Evolutionary conservation across 2,113 vertebrate species (phyloP).

Genomic region (Brachyistius frenatus): DNA sequence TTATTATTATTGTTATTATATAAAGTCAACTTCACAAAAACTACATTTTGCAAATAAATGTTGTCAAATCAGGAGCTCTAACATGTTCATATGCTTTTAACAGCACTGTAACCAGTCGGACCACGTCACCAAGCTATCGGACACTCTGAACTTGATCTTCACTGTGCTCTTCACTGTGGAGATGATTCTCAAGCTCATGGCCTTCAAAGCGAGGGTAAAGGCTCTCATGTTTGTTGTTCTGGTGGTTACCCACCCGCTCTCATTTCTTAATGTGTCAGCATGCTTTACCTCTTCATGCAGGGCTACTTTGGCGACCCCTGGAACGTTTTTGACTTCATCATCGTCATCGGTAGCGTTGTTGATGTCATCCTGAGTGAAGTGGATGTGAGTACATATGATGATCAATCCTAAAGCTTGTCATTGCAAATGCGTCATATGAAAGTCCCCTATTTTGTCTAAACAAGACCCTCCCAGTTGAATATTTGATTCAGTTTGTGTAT

Average conservation of each 20-base stretch:
- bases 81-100: neutral
- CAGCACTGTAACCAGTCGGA: slow-evolving; percentile 96
- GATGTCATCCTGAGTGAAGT: slow-evolving; percentile 98
- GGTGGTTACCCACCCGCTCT: neutral
- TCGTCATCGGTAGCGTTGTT: slow-evolving; percentile 96
- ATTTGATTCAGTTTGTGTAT: slow-evolving; percentile 30
- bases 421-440: slow-evolving; percentile 28
- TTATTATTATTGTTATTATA: no score
- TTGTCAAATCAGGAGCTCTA: neutral
- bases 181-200: slow-evolving; percentile 97
- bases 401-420: neutral
- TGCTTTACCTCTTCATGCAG: slow-evolving; percentile 73
- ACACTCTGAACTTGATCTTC: slow-evolving; percentile 94
- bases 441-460: neutral
- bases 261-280: neutral
- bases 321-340: slow-evolving; percentile 99
- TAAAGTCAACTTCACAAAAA: no score
- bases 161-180: slow-evolving; percentile 96
- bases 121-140: slow-evolving; percentile 93
- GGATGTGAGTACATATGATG: slow-evolving; percentile 88
- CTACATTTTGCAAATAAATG: no score
- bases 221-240: neutral
- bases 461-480: slow-evolving; percentile 6
- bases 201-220: slow-evolving; percentile 94
- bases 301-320: slow-evolving; percentile 99